A percentile compares a stretch with the other conserved stretches of the same genome.
phyloP scores from a whole-genome alignment of 2,113 vertebrate species.

The Cepphus grylle region DNA sequence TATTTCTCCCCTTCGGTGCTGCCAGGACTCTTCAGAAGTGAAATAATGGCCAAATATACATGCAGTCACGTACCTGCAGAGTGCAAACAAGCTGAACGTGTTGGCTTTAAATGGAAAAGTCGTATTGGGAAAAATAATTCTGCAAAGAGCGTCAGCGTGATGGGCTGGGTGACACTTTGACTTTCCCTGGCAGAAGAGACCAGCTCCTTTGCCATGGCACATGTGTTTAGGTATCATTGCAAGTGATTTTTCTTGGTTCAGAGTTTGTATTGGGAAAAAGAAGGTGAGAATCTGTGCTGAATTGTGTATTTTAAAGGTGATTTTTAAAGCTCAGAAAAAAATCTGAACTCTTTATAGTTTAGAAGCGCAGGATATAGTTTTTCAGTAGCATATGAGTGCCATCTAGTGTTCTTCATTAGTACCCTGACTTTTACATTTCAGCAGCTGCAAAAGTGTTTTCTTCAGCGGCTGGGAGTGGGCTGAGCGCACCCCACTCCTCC shows the following conservation, averaged over 20 bases:
- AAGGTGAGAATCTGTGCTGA: slow-evolving; percentile 4
- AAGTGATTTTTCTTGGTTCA: background rate
- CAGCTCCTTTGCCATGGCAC: background rate
- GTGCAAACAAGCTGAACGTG: background rate
- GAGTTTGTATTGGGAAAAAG: slow-evolving; percentile 12
- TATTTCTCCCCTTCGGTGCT: background rate
- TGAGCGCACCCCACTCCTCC: background rate
- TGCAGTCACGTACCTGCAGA: background rate
- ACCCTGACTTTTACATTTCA: background rate
- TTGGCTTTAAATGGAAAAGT: background rate
- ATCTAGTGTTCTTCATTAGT: slow-evolving; percentile 55
- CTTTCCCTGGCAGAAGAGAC: background rate
- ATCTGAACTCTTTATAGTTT: background rate
- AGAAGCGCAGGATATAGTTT: background rate
- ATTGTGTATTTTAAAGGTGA: background rate
- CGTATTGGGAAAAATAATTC: background rate
- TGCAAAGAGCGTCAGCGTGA: background rate
- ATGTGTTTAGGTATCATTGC: background rate
- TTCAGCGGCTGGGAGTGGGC: fast-evolving
- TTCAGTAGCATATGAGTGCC: slow-evolving; percentile 58
- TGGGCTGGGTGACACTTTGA: background rate
- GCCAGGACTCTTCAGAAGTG: background rate
- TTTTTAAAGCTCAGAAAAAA: slow-evolving; percentile 32
- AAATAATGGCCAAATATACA: background rate
- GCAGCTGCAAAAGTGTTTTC: background rate